Evolutionary conservation across 2,888 invertebrate species (phyloP).

Genomic region (Caenorhabditis sinica): DNA sequence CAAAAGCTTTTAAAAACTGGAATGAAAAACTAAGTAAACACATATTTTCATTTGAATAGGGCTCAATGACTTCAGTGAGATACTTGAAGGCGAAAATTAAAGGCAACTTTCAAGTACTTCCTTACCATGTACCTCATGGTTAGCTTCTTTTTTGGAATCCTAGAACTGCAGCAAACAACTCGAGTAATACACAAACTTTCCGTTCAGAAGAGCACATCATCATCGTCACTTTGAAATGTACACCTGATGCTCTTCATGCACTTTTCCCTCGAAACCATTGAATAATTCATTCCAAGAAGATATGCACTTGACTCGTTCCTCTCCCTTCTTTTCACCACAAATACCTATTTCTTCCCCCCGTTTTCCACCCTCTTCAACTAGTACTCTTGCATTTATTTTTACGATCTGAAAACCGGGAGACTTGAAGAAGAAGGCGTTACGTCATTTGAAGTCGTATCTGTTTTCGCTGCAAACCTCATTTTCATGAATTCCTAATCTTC

Average conservation of each 20-base stretch:
- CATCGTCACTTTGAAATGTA: slow-evolving; percentile 13
- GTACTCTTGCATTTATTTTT: slow-evolving; percentile 37
- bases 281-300: slow-evolving; percentile 47
- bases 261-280: background rate
- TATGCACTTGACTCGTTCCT: slow-evolving; percentile 19
- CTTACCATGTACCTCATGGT: too few species aligned
- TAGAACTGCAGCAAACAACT: too few species aligned
- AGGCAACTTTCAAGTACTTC: too few species aligned
- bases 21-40: too few species aligned
- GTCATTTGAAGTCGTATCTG: slow-evolving; percentile 4
- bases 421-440: slow-evolving; percentile 6
- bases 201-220: background rate
- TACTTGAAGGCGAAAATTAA: too few species aligned
- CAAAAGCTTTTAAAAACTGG: too few species aligned
- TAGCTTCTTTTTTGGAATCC: too few species aligned
- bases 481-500: slow-evolving; percentile 59
- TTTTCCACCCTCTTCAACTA: slow-evolving; percentile 24
- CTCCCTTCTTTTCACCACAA: slow-evolving; percentile 1
- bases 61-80: too few species aligned
- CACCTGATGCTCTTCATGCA: slow-evolving; percentile 6
- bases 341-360: slow-evolving; percentile 26
- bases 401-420: slow-evolving; percentile 48
- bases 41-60: too few species aligned
- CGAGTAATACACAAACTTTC: background rate
- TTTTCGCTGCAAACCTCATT: slow-evolving; percentile 44